Conservation (phyloP, 2,797 vertebrate species). For the Scolopax rusticola region DNA sequence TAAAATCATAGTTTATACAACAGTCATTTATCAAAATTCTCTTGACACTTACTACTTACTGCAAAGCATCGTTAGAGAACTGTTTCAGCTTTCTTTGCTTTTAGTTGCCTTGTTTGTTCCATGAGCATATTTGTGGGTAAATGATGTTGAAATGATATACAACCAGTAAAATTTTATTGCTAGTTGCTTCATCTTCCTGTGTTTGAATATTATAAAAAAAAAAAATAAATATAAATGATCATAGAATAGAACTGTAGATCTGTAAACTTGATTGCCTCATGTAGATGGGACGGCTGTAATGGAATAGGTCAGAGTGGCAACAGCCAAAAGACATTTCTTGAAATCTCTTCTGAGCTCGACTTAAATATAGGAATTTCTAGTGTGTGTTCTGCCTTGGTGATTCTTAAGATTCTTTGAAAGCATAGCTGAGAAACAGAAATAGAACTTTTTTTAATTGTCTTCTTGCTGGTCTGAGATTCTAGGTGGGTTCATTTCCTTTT, state of each 20-base stretch:
- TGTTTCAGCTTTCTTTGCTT: not conserved
- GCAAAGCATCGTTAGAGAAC: not conserved
- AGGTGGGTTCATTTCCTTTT: conserved; percentile 53
- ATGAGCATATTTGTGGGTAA: not conserved
- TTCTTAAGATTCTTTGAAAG: conserved; percentile 53
- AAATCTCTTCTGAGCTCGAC: not conserved
- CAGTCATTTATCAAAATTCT: not conserved
- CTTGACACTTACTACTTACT: not conserved
- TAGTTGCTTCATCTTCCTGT: not conserved
- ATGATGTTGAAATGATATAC: not conserved
- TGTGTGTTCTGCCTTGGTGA: not conserved
- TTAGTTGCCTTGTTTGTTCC: conserved; percentile 30
- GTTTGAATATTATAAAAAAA: not conserved
- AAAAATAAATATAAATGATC: not conserved
- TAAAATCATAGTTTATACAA: not conserved
- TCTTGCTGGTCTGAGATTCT: not conserved
- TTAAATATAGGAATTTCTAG: not conserved
- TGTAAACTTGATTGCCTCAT: not conserved
- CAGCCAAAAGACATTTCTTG: not conserved
- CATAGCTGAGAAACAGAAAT: not conserved
- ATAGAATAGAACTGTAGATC: accelerated
- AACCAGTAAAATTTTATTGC: not conserved
- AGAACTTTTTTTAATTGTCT: conserved; percentile 18
- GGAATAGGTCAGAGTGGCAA: not conserved
- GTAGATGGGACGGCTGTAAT: no score